Base-by-base conservation (phyloP, 2,113 vertebrate species). In the Rhinopomastus cyanomelas region DNA sequence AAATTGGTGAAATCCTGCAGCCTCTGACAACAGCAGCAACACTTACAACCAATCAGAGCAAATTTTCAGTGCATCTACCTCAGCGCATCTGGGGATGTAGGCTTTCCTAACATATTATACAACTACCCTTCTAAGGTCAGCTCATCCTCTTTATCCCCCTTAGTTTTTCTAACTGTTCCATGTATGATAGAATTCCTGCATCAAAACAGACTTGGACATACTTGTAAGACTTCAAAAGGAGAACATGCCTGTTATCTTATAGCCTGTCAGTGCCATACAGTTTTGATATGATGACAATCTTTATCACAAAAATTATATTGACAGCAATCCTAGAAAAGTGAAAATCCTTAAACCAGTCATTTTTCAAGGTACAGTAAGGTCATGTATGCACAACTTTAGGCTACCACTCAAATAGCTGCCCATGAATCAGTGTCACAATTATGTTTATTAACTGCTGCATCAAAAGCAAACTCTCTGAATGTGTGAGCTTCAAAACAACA, bases 231-330 rank as follows among this genome's bases (percentile, higher is more conserved):
- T 77, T 92, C 69, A 90, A 42, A 44, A 88, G 23, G 34, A 92
- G 95, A 95, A 91, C 85, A 88, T 34, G 16, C 72, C 25, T 94
- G 74, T 61, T 91, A 81, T 80, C 81, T 91, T 74, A 92, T 62
- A 91, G 83, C 65, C 36, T 81, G 81, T 90, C 55, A 73, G 55
- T 59, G 32, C 30, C 37, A 22, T 14, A 59, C 8, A n/a, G 61
- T 76, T 90, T 88, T 65, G 36, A 48, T 73, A 75, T 21, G 88
- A 79, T 51, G 48, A 64, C 60, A 86, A 73, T 21, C 49, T 92
- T 91, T 55, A 51, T 79, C 25, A 86, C 48, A 53, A 82, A 81
- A 89, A 77, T 72, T 71, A 49, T 88, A 85, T 85, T 93, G 72
- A 92, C 89, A 90, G 69, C 57, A 36, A 86, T 93, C 56, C 92